These are phyloP conservation scores for Mimumesa dahlbomi DNA, from an alignment of 2,888 invertebrate genomes.

Conservation along the genomic window DNA sequence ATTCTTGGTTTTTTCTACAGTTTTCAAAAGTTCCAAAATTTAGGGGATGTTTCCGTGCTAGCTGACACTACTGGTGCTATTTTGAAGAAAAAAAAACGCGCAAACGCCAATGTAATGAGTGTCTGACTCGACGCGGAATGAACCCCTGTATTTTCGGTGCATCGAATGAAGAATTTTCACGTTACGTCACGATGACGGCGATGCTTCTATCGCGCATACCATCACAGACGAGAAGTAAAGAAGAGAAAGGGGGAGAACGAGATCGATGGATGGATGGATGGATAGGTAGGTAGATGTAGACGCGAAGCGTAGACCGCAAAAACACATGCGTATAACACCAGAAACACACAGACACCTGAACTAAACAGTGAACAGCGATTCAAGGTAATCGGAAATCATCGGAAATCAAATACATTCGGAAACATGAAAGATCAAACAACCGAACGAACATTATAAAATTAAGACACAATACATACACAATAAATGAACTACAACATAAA, in stretches of 20 bases:
- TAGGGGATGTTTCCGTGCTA: neutral
- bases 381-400: too few relatives aligned
- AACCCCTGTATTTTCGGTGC: neutral
- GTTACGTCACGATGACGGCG: conserved; percentile 8
- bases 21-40: too few relatives aligned
- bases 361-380: too few relatives aligned
- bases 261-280: conserved; percentile 11
- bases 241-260: neutral
- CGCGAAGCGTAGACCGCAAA: too few relatives aligned
- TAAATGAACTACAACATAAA: too few relatives aligned
- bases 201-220: conserved; percentile 7
- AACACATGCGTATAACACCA: too few relatives aligned
- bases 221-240: neutral
- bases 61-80: neutral
- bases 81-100: neutral
- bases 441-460: too few relatives aligned
- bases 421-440: too few relatives aligned
- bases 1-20: neutral
- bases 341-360: too few relatives aligned
- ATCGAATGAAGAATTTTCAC: conserved; percentile 1
- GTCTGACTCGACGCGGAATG: neutral
- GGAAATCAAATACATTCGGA: too few relatives aligned
- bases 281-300: neutral
- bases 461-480: too few relatives aligned
- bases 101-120: too few relatives aligned